These are phyloP conservation scores for Typhlomys cinereus DNA, from an alignment of 2,113 vertebrate genomes.

Conservation along the genomic window DNA sequence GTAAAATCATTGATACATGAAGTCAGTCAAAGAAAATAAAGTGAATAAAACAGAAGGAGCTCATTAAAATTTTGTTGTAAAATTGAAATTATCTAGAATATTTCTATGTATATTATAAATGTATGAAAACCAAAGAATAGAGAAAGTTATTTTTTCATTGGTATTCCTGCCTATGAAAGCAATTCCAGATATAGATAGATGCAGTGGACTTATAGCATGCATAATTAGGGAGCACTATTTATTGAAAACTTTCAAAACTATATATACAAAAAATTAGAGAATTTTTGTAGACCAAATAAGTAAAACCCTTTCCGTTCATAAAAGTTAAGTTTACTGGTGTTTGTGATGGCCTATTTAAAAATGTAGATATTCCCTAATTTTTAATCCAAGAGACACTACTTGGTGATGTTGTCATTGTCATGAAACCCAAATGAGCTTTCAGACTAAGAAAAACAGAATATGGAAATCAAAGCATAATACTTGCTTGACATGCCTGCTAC, in stretches of 20 bases:
- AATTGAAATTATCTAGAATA: neutral
- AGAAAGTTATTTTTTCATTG: neutral
- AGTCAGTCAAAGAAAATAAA: neutral
- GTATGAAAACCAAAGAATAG: neutral
- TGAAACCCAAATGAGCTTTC: neutral
- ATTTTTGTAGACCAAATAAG: neutral
- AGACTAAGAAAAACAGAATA: conserved; percentile 3
- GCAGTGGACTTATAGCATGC: neutral
- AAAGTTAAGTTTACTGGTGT: neutral
- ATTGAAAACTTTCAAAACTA: neutral
- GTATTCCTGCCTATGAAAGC: neutral
- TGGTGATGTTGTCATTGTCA: neutral
- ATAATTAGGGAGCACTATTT: neutral
- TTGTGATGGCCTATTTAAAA: neutral
- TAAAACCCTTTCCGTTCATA: neutral
- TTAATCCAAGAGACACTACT: neutral
- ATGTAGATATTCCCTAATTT: neutral
- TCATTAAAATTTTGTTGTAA: neutral
- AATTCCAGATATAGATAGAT: neutral
- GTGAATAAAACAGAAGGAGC: neutral
- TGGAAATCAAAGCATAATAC: neutral
- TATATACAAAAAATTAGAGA: neutral
- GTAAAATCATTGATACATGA: neutral
- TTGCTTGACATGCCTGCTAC: neutral
- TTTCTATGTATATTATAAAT: neutral